Base-by-base conservation (phyloP, 2,888 invertebrate species). In the Apoda limacodes region DNA sequence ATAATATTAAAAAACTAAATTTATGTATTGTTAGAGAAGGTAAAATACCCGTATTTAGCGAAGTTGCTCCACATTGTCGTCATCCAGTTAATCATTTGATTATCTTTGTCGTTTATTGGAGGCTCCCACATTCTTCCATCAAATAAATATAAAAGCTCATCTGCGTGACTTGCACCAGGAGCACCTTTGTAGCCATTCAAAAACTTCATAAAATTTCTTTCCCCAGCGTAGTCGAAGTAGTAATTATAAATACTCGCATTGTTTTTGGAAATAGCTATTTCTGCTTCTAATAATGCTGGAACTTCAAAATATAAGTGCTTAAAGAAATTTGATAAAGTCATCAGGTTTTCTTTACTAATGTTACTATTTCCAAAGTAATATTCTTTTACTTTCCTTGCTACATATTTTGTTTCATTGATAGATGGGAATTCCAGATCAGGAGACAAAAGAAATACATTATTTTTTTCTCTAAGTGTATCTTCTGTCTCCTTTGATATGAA, bases 351-450 rank as follows among this genome's bases (percentile, higher is more conserved):
- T 57, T 55, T 63, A 63, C 39, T 81, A 47, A 59, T 75, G 50
- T 15, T 66, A 27, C 82, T 75, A 50, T 63, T 59, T 33, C 60
- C 66, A 28, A 83, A 69, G 11, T 83, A 85, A 33, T 80, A 47
- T 45, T 71, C 48, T 54, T 53, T 60, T 13, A 75, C 37, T 45
- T 53, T 46, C 34, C 47, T 47, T n/a, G 70, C 57, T 7, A 52
- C 46, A 21, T 37, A 34, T 2, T 46, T 43, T 2, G 65, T 71
- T 52, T 62, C 56, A 9, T 52, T 41, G 35, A 67, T 60, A 2
- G 60, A 50, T 9, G 52, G 12, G 43, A 80, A 74, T 20, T 49
- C 45, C 34, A 80, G 46, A 49, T 80, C 78, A 4, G 75, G 66
- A 13, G 72, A 72, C 43, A 76, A 67, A 3, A 75, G 40, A 40